Evolutionary conservation across 2,113 vertebrate genomes (phyloP).

Genomic region (Beaufortia kweichowensis): DNA sequence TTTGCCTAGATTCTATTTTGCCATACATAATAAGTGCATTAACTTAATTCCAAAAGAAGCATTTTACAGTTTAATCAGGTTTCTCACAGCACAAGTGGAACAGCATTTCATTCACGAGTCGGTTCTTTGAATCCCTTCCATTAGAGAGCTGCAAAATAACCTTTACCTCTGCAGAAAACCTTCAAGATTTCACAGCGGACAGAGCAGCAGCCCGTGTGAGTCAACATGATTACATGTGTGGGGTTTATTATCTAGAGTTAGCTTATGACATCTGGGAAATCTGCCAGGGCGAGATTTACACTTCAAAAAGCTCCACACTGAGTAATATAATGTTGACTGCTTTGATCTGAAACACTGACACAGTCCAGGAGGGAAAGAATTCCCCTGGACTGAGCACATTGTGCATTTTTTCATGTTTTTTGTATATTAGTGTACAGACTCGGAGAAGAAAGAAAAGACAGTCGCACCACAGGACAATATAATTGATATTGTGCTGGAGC

Average conservation of each 20-base stretch:
- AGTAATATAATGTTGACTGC: constrained; percentile 51
- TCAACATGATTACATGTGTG: constrained; percentile 58
- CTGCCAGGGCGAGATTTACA: constrained; percentile 62
- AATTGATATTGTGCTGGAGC: neutral
- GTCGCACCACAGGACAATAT: neutral
- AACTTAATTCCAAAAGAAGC: too few species aligned
- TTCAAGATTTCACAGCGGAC: constrained; percentile 26
- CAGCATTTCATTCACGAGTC: neutral
- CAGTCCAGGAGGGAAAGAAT: constrained; percentile 47
- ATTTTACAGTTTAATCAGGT: neutral
- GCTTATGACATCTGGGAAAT: constrained; percentile 61
- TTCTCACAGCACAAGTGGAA: neutral
- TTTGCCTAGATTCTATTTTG: neutral
- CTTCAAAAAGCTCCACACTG: constrained; percentile 56
- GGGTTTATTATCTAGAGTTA: constrained; percentile 50
- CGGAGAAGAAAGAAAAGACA: neutral
- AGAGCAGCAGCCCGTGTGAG: constrained; percentile 54
- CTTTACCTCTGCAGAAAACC: neutral
- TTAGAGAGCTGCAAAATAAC: neutral
- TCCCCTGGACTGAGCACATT: neutral
- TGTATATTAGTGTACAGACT: neutral
- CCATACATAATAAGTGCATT: neutral
- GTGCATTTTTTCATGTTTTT: constrained; percentile 9
- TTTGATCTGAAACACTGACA: constrained; percentile 62
- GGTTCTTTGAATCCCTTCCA: neutral